These are phyloP conservation scores for Acestrorhynchus altus DNA, from an alignment of 2,797 vertebrate genomes.

Conservation along the genomic window DNA sequence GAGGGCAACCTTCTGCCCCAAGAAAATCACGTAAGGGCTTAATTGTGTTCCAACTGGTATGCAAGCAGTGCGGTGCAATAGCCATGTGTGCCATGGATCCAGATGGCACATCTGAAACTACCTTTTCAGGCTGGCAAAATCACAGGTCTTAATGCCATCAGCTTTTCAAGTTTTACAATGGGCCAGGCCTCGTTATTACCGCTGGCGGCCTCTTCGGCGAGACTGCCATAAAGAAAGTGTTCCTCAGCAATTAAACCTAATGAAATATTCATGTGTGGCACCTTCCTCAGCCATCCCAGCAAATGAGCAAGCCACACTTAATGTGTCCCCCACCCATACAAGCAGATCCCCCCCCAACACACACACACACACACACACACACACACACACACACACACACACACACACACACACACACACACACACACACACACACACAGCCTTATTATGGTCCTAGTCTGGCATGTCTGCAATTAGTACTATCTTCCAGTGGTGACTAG, in stretches of 20 bases:
- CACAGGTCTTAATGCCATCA: conserved; percentile 85
- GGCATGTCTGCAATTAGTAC: conserved; percentile 89
- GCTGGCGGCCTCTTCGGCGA: conserved; percentile 86
- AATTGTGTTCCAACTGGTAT: conserved; percentile 46
- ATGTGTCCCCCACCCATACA: conserved; percentile 68
- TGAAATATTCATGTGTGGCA: conserved; percentile 94
- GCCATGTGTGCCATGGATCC: conserved; percentile 59
- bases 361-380: conserved; percentile 70
- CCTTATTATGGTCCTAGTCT: conserved; percentile 90
- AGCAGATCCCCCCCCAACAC: conserved; percentile 1
- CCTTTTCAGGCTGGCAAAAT: conserved; percentile 78
- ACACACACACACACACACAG: conserved; percentile 81
- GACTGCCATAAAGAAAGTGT: conserved; percentile 88
- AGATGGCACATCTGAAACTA: conserved; percentile 63
- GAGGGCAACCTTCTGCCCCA: conserved; percentile 33
- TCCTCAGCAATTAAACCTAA: conserved; percentile 93
- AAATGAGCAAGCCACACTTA: conserved; percentile 92
- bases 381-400: conserved; percentile 70
- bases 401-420: conserved; percentile 71
- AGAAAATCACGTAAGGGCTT: conserved; percentile 33
- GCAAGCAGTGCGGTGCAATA: conserved; percentile 24
- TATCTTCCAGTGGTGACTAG: conserved; percentile 56
- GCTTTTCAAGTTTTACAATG: conserved; percentile 85
- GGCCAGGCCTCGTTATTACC: conserved; percentile 87
- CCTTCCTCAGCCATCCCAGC: conserved; percentile 88